Base-by-base conservation (phyloP, 92 coral and sea anemone species). In the Hydrozoanthus gracilis region DNA sequence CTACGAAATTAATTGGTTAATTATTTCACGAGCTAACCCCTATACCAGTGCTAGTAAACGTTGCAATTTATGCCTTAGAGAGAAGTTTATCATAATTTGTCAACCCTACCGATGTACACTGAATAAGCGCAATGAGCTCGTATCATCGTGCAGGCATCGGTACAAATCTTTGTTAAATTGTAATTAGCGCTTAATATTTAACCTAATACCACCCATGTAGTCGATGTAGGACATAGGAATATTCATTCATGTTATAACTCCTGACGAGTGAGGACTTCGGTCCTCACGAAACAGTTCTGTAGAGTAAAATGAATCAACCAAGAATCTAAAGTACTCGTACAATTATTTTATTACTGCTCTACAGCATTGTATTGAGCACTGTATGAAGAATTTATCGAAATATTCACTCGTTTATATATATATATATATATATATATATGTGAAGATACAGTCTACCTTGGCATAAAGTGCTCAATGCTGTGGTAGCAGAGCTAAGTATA, bases 111-210 rank as follows among this genome's bases (percentile, higher is more conserved):
- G 61, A 54, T 54, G 61, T 54, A 54, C 61, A 54, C 61, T 54
- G 61, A 54, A 54, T 54, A 54, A 54, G 61, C 61, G 61, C 61
- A 54, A 54, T 54, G 61, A 54, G 61, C 61, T 54, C 61, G 61
- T 54, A 54, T 54, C 61, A 54, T 54, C 61, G 61, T 54, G 61
- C 61, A 54, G 61, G 61, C 61, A 54, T 54, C 61, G 61, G 61
- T 54, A 54, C 61, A 54, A 54, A 54, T 54, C 61, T 54, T 54
- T 54, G 61, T 54, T 54, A 54, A 54, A 54, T 54, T 54, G 61
- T 54, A 54, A 54, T 54, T 54, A 54, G 61, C 61, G 61, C 61
- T 54, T 54, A 54, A 54, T 54, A 54, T 54, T 54, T 54, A 54
- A 54, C 61, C 61, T 54, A 0, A 54, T 54, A 54, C 61, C 61